phyloP scores from a whole-genome alignment of 2,797 vertebrate species.

The Enteromius fasciolatus region DNA sequence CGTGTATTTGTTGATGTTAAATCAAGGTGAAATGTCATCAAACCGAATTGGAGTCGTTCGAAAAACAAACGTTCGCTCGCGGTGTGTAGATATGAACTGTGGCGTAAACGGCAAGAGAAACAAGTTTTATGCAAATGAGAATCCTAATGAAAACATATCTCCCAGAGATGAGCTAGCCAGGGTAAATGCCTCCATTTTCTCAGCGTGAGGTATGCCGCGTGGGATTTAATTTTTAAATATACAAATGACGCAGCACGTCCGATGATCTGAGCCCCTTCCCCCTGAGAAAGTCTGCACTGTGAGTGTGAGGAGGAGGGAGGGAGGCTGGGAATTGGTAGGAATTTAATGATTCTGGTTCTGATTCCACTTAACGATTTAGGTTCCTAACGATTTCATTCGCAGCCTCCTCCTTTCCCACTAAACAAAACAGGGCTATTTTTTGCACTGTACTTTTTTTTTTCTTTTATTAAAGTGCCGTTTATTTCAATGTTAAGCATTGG shows the following conservation, averaged over 20 bases:
- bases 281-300: conserved; percentile 63
- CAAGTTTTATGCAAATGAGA: conserved; percentile 77
- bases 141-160: conserved; percentile 76
- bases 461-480: background rate
- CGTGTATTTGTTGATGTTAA: conserved; percentile 49
- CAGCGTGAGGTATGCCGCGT: conserved; percentile 71
- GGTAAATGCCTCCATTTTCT: conserved; percentile 79
- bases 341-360: conserved; percentile 3
- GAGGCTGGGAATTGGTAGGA: conserved; percentile 7
- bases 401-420: conserved; percentile 25
- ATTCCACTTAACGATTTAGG: conserved; percentile 26
- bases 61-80: conserved; percentile 61
- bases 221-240: conserved; percentile 75
- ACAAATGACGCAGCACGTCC: conserved; percentile 67
- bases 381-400: conserved; percentile 2
- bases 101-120: conserved; percentile 72
- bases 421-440: background rate
- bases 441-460: background rate
- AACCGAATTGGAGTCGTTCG: conserved; percentile 50
- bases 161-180: conserved; percentile 65
- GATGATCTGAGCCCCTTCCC: conserved; percentile 28
- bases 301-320: conserved; percentile 52
- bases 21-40: conserved; percentile 55
- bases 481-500: background rate
- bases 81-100: conserved; percentile 65